Percentiles rank a stretch among this genome's conserved stretches.
These are phyloP conservation scores for Percopsis transmontana DNA, from an alignment of 2,113 vertebrate genomes.

Conservation along the genomic window DNA sequence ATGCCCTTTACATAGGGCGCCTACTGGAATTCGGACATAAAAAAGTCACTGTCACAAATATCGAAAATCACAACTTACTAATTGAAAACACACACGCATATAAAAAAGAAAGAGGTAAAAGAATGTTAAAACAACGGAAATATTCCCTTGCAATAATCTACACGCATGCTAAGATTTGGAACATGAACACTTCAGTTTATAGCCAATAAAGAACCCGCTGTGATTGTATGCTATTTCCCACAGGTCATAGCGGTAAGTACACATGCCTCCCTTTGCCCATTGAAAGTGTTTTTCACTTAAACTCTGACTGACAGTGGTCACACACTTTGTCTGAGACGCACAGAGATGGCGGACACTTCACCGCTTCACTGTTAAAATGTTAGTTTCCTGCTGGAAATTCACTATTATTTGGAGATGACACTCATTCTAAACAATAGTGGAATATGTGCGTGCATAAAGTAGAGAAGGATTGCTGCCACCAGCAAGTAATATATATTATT, in stretches of 20 bases:
- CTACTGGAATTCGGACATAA: conserved; percentile 20
- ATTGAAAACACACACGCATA: conserved; percentile 42
- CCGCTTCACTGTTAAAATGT: no score
- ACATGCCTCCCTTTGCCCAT: conserved; percentile 8
- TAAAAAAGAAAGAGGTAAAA: conserved; percentile 20
- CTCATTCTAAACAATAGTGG: no score
- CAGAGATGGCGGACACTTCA: no score
- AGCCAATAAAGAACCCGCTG: conserved; percentile 4
- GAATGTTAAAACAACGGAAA: conserved; percentile 18
- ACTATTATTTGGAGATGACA: no score
- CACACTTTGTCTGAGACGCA: no score
- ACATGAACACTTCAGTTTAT: conserved; percentile 19
- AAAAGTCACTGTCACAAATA: conserved; percentile 54
- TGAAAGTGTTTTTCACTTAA: no score
- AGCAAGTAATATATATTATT: no score
- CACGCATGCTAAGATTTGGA: conserved; percentile 19
- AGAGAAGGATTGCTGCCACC: no score
- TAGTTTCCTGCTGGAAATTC: no score
- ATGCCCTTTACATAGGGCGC: not conserved
- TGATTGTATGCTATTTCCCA: conserved; percentile 35
- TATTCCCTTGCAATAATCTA: conserved; percentile 27
- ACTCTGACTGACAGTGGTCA: no score
- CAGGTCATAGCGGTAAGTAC: conserved; percentile 63
- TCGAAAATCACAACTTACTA: conserved; percentile 51
- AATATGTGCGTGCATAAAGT: no score